Evolutionary conservation across 2,888 invertebrate genomes (phyloP).

Genomic region (Rotaria socialis): DNA sequence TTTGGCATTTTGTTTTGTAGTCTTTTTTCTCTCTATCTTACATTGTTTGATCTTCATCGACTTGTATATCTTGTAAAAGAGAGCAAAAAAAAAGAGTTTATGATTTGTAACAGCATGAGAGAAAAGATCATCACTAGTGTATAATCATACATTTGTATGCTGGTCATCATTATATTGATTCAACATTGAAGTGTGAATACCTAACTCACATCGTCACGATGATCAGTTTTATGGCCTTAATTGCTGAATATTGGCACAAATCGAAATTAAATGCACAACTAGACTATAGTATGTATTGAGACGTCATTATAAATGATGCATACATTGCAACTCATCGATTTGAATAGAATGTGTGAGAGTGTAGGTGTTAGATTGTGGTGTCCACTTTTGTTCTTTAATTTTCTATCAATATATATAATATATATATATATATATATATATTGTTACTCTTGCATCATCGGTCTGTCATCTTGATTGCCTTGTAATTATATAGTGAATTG

Average conservation of each 20-base stretch:
- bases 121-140: not conserved
- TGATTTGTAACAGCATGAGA: not conserved
- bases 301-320: constrained; percentile 8
- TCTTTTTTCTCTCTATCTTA: not conserved
- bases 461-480: not conserved
- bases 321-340: not conserved
- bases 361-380: not conserved
- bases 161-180: not conserved
- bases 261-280: not conserved
- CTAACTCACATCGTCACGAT: not conserved
- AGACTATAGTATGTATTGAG: not conserved
- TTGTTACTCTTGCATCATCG: not conserved
- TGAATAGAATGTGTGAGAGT: not conserved
- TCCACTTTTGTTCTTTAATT: not conserved
- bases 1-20: not conserved
- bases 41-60: not conserved
- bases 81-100: not conserved
- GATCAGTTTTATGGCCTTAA: not conserved
- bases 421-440: too few relatives aligned
- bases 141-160: not conserved
- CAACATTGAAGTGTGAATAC: not conserved
- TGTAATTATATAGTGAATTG: not conserved
- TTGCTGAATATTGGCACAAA: not conserved
- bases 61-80: not conserved
- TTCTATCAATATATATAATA: not conserved